Evolutionary conservation across 2,113 vertebrate species (phyloP).

Genomic region (Myotis yumanensis): DNA sequence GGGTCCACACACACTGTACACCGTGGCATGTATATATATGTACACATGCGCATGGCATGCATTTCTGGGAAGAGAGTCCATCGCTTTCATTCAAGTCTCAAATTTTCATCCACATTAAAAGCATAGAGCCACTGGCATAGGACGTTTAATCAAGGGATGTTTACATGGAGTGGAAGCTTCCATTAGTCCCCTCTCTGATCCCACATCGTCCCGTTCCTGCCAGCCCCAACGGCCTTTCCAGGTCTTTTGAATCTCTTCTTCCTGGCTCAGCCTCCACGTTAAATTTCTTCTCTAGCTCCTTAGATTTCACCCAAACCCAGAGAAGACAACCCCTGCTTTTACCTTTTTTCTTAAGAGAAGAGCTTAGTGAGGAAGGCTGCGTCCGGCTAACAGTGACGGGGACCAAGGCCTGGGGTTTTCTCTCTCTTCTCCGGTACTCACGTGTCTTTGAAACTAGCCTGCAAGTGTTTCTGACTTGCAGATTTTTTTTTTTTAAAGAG

Average conservation of each 20-base stretch:
- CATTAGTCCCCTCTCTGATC: neutral
- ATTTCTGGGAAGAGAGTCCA: neutral
- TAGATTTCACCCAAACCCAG: constrained; percentile 29
- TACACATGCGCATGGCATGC: neutral
- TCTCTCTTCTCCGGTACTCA: neutral
- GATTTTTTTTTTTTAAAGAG: constrained; percentile 20
- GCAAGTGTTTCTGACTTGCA: neutral
- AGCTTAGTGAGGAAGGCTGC: neutral
- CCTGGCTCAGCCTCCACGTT: neutral
- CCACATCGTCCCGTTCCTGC: neutral
- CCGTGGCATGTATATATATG: no score
- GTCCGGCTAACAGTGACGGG: neutral
- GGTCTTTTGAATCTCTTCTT: constrained; percentile 24
- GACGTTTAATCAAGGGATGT: constrained; percentile 35
- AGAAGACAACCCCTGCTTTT: constrained; percentile 26
- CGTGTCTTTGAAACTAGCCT: neutral
- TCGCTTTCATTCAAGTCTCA: neutral
- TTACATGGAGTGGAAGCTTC: neutral
- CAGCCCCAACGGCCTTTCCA: constrained; percentile 1
- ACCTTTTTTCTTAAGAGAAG: constrained; percentile 1
- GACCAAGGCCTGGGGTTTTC: neutral
- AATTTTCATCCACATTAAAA: neutral
- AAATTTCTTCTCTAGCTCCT: constrained; percentile 31
- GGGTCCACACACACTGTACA: neutral
- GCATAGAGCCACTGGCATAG: neutral